Conservation (phyloP, 2,797 vertebrate species). For the Hozukius guyotensis region DNA sequence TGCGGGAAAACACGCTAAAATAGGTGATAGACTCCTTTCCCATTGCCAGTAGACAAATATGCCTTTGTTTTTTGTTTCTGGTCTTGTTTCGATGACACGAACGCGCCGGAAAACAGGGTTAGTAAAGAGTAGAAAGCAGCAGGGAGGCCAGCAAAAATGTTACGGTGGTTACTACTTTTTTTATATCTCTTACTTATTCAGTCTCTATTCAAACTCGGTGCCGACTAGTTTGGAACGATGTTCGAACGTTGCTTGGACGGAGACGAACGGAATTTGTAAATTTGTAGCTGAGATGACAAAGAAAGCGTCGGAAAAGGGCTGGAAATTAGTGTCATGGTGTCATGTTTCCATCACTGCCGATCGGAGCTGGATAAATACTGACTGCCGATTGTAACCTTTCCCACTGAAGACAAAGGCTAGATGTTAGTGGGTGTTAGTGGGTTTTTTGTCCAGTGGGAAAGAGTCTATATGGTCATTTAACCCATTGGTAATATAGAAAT, state of each 20-base stretch:
- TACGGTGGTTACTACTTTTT: background rate
- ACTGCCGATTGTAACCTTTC: background rate
- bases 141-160: background rate
- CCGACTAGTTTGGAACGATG: fast-evolving
- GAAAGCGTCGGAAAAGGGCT: background rate
- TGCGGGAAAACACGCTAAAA: fast-evolving
- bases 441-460: background rate
- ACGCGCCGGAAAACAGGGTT: background rate
- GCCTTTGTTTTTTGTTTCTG: background rate
- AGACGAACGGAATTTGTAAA: background rate
- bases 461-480: background rate
- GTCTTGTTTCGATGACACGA: background rate
- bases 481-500: too few relatives aligned
- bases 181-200: background rate
- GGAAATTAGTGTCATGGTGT: background rate
- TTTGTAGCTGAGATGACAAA: background rate
- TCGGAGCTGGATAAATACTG: background rate
- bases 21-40: fast-evolving
- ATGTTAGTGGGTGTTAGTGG: background rate
- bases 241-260: background rate
- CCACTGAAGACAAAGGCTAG: background rate
- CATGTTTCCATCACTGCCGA: background rate
- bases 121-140: background rate
- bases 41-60: background rate
- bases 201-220: background rate